Evolutionary conservation across 2,888 invertebrate genomes (phyloP), one percentile per base, ranked within the genome.

Genomic region (Lissocephala sabroskyi): DNA sequence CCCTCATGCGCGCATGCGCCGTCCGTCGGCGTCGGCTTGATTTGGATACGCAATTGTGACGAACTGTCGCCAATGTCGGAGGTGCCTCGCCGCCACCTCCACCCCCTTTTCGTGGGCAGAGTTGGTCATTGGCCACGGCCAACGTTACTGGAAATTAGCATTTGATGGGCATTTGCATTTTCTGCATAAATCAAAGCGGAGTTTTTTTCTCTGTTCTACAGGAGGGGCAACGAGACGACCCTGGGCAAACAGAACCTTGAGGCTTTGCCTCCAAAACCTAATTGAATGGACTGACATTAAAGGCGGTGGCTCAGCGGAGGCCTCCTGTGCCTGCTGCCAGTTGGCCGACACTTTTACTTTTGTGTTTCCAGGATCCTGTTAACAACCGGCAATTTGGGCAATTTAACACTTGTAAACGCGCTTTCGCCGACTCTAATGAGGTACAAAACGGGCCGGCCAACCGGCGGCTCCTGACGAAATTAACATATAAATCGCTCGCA

Each of bases 351-450:
- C 68, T 70, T 70, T 70, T 70, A 70, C 68, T 70, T 70, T 37
- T 37, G 30, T 37, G 18, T 37, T 75, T 70, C 62, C 75, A 7
- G 3, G 23, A 70, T 75, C 76, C 76, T 75, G 68, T 75, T 70
- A 70, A 70, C 68, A 71, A 68, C 74, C 74, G 52, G 23, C 63
- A 77, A 79, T 77, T 74, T 74, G 64, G 58, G 53, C 79, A 75
- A 75, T 77, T 77, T 77, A 77, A 74, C 76, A 77, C 76, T 79
- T 74, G 63, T 65, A 71, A 71, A 74, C 56, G 62, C 67, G 78
- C 71, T 75, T 77, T 71, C 71, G 65, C 75, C 62, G 65, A 53
- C 14, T 74, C 77, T 75, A 79, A 77, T 77, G 65, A 71, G 68
- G 66, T 70, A 65, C 75, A 64, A 79, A 77, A 74, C 65, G 68